phyloP scores from a whole-genome alignment of 2,888 invertebrate genomes.

The Choreutis nemorana region DNA sequence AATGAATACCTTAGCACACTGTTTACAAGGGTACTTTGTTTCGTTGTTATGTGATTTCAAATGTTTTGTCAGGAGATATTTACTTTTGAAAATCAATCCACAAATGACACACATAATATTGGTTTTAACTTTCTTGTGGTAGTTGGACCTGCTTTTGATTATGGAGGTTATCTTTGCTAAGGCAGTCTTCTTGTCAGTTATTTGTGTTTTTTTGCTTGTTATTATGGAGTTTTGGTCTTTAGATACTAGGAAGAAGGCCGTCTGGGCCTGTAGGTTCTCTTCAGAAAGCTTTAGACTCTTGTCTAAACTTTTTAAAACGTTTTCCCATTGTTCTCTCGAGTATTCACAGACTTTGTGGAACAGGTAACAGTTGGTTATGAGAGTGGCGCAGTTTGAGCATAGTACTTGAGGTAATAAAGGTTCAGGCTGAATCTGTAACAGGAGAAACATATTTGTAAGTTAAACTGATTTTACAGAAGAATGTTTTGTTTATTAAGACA shows the following conservation, averaged over 20 bases:
- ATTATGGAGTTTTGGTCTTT: conserved; percentile 26
- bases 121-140: conserved; percentile 17
- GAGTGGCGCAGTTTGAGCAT: conserved; percentile 32
- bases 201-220: conserved; percentile 23
- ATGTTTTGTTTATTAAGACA: too few species aligned
- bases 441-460: too few species aligned
- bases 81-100: conserved; percentile 24
- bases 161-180: conserved; percentile 28
- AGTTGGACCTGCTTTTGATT: conserved; percentile 21
- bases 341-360: conserved; percentile 31
- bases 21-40: conserved; percentile 21
- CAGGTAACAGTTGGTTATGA: conserved; percentile 28
- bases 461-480: too few species aligned
- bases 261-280: conserved; percentile 16
- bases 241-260: conserved; percentile 27
- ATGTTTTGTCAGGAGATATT: conserved; percentile 23
- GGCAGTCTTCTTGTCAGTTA: conserved; percentile 21
- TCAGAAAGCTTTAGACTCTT: conserved; percentile 21
- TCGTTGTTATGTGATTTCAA: conserved; percentile 25
- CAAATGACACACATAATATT: conserved; percentile 31
- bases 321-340: conserved; percentile 29
- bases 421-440: conserved; percentile 29
- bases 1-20: conserved; percentile 34
- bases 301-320: conserved; percentile 19
- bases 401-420: conserved; percentile 29